These are phyloP conservation scores for Petrocephalus sullivani DNA, from an alignment of 2,797 vertebrate genomes.

Conservation along the genomic window DNA sequence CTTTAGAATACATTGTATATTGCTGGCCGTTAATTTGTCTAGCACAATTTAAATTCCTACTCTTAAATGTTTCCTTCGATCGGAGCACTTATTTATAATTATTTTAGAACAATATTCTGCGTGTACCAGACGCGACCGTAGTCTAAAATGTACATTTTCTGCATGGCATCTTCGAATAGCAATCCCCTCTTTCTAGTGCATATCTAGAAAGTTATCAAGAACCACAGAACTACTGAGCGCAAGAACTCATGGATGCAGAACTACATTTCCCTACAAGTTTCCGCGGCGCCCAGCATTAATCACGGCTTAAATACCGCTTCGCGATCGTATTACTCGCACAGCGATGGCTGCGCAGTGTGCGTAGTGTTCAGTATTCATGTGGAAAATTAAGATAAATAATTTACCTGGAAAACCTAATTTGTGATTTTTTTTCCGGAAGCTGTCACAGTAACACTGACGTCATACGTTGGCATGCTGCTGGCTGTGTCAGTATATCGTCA, in stretches of 20 bases:
- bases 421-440: not conserved
- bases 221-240: not conserved
- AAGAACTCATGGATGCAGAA: not conserved
- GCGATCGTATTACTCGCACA: not conserved
- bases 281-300: not conserved
- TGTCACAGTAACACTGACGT: not conserved
- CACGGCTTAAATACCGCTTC: not conserved
- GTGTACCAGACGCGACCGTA: not conserved
- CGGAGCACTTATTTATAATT: not conserved
- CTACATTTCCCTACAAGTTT: constrained; percentile 13
- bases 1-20: not conserved
- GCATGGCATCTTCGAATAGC: not conserved
- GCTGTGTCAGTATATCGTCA: not conserved
- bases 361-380: not conserved
- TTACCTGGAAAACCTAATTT: not conserved
- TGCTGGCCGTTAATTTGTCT: not conserved
- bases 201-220: not conserved
- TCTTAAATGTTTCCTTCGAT: not conserved
- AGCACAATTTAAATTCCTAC: not conserved
- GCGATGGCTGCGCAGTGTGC: not conserved
- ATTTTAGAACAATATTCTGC: not conserved
- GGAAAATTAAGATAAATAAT: constrained; percentile 3
- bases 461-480: not conserved
- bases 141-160: not conserved
- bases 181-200: not conserved